Conservation (phyloP, 1,140 invertebrate species). For the Magallana angulata region DNA sequence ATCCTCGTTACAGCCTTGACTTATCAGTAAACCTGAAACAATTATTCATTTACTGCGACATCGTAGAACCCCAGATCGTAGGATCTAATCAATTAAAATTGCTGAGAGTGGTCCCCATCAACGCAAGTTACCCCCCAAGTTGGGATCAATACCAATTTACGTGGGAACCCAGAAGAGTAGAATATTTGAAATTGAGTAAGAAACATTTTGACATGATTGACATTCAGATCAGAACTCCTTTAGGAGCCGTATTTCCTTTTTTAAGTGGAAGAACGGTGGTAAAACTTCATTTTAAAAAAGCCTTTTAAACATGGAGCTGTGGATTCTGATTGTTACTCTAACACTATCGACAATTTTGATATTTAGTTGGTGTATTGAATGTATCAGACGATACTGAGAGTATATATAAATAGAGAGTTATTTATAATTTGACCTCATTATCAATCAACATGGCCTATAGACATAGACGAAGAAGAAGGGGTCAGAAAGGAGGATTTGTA, state of each 20-base stretch:
- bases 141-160: too few species aligned
- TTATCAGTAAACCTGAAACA: not conserved
- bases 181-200: not conserved
- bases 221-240: not conserved
- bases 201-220: not conserved
- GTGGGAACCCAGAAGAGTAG: not conserved
- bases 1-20: not conserved
- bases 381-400: too few species aligned
- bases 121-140: too few species aligned
- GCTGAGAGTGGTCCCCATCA: not conserved
- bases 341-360: too few species aligned
- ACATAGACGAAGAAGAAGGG: too few species aligned
- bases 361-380: not conserved
- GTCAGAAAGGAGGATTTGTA: too few species aligned
- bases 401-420: too few species aligned
- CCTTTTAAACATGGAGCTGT: not conserved
- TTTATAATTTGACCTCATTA: too few species aligned
- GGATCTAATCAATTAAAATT: not conserved
- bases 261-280: not conserved
- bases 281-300: slow-evolving; percentile 2
- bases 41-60: not conserved
- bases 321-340: too few species aligned
- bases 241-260: not conserved
- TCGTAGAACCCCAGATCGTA: not conserved
- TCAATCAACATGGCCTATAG: too few species aligned